These are phyloP conservation scores for Lysandra coridon DNA, from an alignment of 2,888 invertebrate species.

Conservation along the genomic window DNA sequence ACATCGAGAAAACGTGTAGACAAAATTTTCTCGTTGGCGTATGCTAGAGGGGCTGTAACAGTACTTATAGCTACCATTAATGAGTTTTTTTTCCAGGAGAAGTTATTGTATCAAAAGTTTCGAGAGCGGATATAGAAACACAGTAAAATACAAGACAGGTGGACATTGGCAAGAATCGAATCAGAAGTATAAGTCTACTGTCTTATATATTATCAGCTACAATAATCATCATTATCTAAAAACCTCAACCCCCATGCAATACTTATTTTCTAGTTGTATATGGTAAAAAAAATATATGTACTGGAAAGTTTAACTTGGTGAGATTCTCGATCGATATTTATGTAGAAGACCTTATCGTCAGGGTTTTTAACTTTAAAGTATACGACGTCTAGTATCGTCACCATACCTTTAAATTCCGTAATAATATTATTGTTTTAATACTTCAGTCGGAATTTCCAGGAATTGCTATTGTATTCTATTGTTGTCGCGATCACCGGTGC, in stretches of 20 bases:
- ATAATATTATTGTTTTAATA: background rate
- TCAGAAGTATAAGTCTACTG: slow-evolving; percentile 22
- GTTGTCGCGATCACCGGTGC: no score
- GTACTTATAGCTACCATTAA: background rate
- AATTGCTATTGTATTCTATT: no score
- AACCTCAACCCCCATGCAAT: slow-evolving; percentile 4
- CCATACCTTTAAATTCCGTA: background rate
- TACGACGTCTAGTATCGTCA: background rate
- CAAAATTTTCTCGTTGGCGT: no score
- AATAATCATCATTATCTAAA: background rate
- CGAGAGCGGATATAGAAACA: slow-evolving; percentile 24
- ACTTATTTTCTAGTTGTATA: background rate
- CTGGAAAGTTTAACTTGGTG: background rate
- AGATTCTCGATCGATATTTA: background rate
- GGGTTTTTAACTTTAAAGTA: background rate
- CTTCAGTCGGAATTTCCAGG: no score
- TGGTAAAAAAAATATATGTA: background rate
- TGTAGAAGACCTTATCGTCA: background rate
- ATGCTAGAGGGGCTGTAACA: no score
- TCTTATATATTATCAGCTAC: background rate
- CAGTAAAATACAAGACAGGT: slow-evolving; percentile 11
- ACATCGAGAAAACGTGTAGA: no score
- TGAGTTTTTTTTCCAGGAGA: background rate
- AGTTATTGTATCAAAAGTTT: background rate
- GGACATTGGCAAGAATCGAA: background rate